A percentile compares a stretch with the other conserved stretches of the same genome.
phyloP scores from a whole-genome alignment of 2,113 vertebrate genomes.

The Phylloscopus trochilus region DNA sequence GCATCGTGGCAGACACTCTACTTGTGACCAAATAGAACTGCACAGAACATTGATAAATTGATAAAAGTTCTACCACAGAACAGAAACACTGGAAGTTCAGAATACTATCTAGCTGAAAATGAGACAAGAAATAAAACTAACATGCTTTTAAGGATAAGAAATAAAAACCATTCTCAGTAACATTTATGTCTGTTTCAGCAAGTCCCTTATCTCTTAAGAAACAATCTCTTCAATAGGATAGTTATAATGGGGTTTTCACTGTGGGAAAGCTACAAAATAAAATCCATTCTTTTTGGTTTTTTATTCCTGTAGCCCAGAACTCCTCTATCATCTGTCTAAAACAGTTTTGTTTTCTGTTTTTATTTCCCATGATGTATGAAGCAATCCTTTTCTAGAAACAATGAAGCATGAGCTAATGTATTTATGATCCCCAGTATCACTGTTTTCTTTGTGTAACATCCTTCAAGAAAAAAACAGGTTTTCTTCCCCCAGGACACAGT shows the following conservation, averaged over 20 bases:
- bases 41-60: neutral
- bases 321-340: neutral
- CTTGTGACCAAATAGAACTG: neutral
- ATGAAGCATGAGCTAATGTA: constrained; percentile 42
- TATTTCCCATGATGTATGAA: constrained; percentile 30
- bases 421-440: constrained; percentile 8
- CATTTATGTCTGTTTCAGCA: neutral
- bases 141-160: neutral
- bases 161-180: neutral
- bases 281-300: neutral
- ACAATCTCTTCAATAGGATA: neutral
- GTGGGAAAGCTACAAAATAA: neutral
- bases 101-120: neutral
- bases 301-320: neutral
- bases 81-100: neutral
- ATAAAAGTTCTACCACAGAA: neutral
- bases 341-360: constrained; percentile 36
- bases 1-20: neutral
- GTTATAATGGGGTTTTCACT: neutral
- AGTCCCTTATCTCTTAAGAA: neutral
- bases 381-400: constrained; percentile 29
- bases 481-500: neutral
- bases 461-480: constrained; percentile 10
- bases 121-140: neutral
- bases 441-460: constrained; percentile 40